Conservation (phyloP, 1,140 invertebrate species). For the Drosophila suzukii region DNA sequence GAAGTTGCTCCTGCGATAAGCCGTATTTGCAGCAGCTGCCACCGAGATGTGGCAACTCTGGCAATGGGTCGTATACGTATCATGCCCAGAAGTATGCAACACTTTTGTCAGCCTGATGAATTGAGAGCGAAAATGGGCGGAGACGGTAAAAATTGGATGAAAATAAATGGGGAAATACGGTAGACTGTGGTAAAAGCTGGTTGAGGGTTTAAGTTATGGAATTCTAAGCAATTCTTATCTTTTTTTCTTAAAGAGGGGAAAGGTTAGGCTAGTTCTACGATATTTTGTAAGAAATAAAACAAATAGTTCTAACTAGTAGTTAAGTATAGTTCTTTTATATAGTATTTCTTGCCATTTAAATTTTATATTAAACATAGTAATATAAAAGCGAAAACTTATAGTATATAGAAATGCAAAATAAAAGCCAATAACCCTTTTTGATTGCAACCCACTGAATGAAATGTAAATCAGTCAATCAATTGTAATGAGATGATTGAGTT, state of each 20-base stretch:
- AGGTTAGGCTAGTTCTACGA: too few species aligned
- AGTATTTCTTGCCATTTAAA: too few species aligned
- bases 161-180: background rate
- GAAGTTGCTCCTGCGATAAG: conserved; percentile 36
- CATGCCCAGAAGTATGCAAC: conserved; percentile 68
- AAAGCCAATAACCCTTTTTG: background rate
- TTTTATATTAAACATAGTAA: too few species aligned
- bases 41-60: conserved; percentile 38
- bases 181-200: background rate
- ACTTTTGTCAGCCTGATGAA: conserved; percentile 26
- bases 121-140: background rate
- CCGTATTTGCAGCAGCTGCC: conserved; percentile 22
- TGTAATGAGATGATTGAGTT: conserved; percentile 17
- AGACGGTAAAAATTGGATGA: background rate
- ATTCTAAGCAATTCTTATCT: background rate
- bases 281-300: too few species aligned
- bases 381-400: too few species aligned
- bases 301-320: too few species aligned
- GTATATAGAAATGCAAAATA: background rate
- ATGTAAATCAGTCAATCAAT: background rate
- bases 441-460: background rate
- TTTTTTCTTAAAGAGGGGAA: too few species aligned
- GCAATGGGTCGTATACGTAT: conserved; percentile 24
- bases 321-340: too few species aligned
- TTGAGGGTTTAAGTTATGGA: background rate